Evolutionary conservation across 2,888 invertebrate genomes (phyloP), one percentile per base, ranked within the genome.

Genomic region (Ferdinandea cuprea): DNA sequence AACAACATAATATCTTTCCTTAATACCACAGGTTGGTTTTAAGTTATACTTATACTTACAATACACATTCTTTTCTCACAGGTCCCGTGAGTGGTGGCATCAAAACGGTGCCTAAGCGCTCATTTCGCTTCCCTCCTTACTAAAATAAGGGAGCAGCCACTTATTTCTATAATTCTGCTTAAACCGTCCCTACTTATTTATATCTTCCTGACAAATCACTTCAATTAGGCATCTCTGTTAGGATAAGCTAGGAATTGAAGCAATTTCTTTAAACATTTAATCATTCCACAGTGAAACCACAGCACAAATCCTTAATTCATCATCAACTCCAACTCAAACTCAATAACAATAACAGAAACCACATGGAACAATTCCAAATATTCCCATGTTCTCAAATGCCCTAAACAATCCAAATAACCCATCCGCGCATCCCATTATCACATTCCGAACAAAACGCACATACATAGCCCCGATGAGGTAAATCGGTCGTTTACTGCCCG

Each of bases 371-470:
- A 81, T 83, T 73, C 52, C 25, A 63, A 73, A 63, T 63, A 73
- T 73, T 78, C 78, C 72, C 81, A 83, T 83, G 81, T 77, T 77
- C 77, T 37, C 66, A 65, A 83, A 83, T 77, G 66, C 72, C 77
- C 83, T 83, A 83, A 83, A 83, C 83, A 83, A 78, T 78, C 83
- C 78, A 73, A 83, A 83, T 83, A 77, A 73, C 77, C 83, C 78
- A 78, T 83, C 72, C 83, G 78, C 83, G 72, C 78, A 77, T 78
- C 78, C 83, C 83, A 77, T 77, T 83, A 78, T 83, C 78, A 83
- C 83, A 83, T 83, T 83, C 83, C 83, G 71, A 81, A 81, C 71
- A 77, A 76, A 81, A 81, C 81, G 77, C 81, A 71, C 81, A 76
- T 63, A 76, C 81, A 71, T 63, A 63, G 28, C 8, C n/a, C 56